phyloP scores from a whole-genome alignment of 2,888 invertebrate species.

The Amblyteles armatorius region DNA sequence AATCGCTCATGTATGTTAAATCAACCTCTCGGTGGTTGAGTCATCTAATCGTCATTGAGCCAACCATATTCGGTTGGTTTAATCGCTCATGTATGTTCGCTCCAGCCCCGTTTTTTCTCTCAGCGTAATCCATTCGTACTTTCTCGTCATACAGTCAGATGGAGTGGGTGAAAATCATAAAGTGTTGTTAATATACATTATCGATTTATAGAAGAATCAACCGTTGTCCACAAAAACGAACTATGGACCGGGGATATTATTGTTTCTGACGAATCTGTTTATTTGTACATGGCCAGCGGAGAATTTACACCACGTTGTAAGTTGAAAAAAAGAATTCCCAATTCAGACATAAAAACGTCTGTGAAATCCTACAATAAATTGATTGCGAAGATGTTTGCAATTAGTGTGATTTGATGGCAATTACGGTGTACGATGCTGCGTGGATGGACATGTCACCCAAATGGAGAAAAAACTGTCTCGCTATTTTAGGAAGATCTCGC shows the following conservation, averaged over 20 bases:
- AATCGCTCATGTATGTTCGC: too few species aligned
- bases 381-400: neutral
- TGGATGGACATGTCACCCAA: slow-evolving; percentile 8
- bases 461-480: slow-evolving; percentile 11
- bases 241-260: slow-evolving; percentile 13
- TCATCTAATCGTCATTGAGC: too few species aligned
- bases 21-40: too few species aligned
- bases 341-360: too few species aligned
- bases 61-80: too few species aligned
- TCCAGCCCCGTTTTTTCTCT: too few species aligned
- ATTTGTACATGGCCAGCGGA: slow-evolving; percentile 9
- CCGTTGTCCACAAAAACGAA: slow-evolving; percentile 32
- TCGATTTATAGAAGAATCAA: slow-evolving; percentile 37
- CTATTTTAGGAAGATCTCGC: slow-evolving; percentile 50
- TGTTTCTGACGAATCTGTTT: slow-evolving; percentile 47
- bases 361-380: neutral
- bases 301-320: slow-evolving; percentile 51
- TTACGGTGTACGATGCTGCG: neutral
- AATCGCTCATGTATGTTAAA: too few species aligned
- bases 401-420: slow-evolving; percentile 22
- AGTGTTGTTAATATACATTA: neutral
- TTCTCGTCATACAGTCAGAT: too few species aligned
- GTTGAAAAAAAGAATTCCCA: neutral
- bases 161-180: too few species aligned
- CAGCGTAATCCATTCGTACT: too few species aligned